Percentiles rank a stretch among this genome's conserved stretches.
These are phyloP conservation scores for Saturnia japonica DNA, from an alignment of 2,888 invertebrate genomes.

Conservation along the genomic window DNA sequence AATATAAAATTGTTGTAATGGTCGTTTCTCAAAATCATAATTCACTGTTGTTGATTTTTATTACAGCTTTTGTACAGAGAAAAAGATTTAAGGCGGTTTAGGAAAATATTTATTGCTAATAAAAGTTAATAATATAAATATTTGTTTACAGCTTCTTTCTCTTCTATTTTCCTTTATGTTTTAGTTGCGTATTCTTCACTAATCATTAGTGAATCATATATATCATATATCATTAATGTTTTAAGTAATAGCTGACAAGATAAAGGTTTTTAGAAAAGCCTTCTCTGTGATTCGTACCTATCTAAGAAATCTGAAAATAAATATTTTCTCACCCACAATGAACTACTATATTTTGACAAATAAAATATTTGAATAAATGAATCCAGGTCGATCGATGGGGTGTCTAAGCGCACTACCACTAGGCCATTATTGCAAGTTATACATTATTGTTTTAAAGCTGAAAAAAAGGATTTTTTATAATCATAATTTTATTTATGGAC, in stretches of 20 bases:
- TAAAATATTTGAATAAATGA: background rate
- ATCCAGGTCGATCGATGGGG: background rate
- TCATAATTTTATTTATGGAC: too few species aligned
- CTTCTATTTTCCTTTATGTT: too few species aligned
- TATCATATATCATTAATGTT: too few species aligned
- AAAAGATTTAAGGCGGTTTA: background rate
- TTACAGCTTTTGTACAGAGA: background rate
- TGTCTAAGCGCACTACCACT: too few species aligned
- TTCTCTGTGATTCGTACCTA: background rate
- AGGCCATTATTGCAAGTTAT: too few species aligned
- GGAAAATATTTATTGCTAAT: background rate
- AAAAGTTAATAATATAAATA: background rate
- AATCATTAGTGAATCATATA: too few species aligned
- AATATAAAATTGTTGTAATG: slow-evolving; percentile 15
- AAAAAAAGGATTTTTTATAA: too few species aligned
- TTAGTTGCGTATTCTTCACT: too few species aligned
- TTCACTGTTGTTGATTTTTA: slow-evolving; percentile 9
- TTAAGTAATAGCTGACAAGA: background rate
- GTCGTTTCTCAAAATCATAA: slow-evolving; percentile 6
- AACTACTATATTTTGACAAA: background rate
- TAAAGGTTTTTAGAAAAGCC: background rate
- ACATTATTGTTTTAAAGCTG: too few species aligned
- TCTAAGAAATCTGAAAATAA: background rate
- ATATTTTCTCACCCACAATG: background rate
- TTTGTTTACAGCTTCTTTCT: background rate